Conservation (phyloP, 2,797 vertebrate genomes). For the Emys orbicularis region DNA sequence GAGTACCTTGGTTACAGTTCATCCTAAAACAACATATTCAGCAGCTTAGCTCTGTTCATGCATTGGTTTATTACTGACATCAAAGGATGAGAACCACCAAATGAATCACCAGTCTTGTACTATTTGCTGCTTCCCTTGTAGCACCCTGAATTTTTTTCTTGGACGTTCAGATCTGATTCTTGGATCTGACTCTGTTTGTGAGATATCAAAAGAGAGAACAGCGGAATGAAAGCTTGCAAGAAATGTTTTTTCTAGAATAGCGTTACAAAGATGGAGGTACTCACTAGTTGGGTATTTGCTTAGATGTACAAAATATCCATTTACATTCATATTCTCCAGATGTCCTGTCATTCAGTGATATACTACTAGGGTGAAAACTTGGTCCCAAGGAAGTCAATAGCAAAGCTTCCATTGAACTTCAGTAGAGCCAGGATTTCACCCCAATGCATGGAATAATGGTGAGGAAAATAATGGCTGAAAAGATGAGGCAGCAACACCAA, state of each 20-base stretch:
- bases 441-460: background rate
- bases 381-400: background rate
- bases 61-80: background rate
- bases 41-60: background rate
- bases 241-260: background rate
- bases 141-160: background rate
- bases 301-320: background rate
- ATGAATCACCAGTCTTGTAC: background rate
- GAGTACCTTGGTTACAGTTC: background rate
- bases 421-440: background rate
- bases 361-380: background rate
- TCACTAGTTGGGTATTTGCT: background rate
- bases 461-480: background rate
- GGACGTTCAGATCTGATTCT: background rate
- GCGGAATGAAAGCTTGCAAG: accelerated
- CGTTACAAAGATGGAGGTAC: background rate
- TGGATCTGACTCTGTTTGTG: background rate
- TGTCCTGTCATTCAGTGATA: background rate
- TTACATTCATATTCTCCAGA: background rate
- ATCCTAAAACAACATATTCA: background rate
- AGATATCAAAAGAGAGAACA: background rate
- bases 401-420: background rate
- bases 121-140: background rate
- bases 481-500: background rate
- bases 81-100: background rate